phyloP scores from a whole-genome alignment of 1,140 invertebrate genomes.

The Drosophila leontia region DNA sequence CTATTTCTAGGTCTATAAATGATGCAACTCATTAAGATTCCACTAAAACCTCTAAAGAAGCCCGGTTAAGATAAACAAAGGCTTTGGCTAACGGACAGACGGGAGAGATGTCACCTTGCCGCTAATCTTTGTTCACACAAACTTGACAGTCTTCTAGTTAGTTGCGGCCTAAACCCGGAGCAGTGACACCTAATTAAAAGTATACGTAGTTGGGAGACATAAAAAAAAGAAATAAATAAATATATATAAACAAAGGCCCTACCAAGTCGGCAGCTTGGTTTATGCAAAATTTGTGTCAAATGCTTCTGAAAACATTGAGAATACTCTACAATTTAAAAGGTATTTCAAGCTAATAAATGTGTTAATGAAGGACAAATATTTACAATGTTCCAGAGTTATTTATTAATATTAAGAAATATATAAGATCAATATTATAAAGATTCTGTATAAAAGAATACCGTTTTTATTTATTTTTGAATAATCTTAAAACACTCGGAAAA shows the following conservation, averaged over 20 bases:
- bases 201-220: conserved; percentile 3
- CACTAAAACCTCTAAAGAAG: conserved; percentile 12
- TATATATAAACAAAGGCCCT: conserved; percentile 7
- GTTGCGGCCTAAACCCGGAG: conserved; percentile 13
- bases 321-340: conserved; percentile 2
- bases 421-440: neutral
- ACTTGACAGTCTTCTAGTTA: conserved; percentile 46
- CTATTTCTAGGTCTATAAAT: conserved; percentile 42
- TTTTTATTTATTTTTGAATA: neutral
- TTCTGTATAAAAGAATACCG: too few species aligned
- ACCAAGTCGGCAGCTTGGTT: conserved; percentile 3
- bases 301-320: neutral
- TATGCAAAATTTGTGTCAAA: conserved; percentile 9
- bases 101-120: conserved; percentile 50
- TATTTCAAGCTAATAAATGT: neutral
- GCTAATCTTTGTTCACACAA: conserved; percentile 66
- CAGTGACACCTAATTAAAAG: conserved; percentile 58
- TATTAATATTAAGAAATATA: neutral
- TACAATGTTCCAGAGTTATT: neutral
- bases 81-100: conserved; percentile 55
- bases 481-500: neutral
- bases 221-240: conserved; percentile 7
- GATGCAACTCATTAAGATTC: conserved; percentile 64
- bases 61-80: conserved; percentile 55
- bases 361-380: too few species aligned